Base-by-base conservation (phyloP, 2,797 vertebrate genomes). In the Heterohyrax brucei region DNA sequence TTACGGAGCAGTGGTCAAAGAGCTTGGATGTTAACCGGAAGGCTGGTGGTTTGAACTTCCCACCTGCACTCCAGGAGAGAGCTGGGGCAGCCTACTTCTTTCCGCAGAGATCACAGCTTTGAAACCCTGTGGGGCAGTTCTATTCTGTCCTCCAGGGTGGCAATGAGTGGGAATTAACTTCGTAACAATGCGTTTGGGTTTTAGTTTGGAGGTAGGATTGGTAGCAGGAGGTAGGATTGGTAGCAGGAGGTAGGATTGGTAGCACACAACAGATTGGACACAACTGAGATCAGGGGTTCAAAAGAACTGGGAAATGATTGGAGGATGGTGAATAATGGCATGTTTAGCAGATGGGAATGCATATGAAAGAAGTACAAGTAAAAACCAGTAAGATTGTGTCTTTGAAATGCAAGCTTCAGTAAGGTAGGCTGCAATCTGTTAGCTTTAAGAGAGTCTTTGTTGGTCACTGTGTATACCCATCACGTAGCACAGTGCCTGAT, bases 261-360 rank as follows among this genome's bases (percentile, higher is more conserved):
- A 22, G 10, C 59, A 56, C 28, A 53, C 10, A 28, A 2, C 1
- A 44, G 77, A 72, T 26, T 64, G 24, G 26, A 53, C 46, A 28
- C 79, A 30, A 18, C 10, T 93, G 28, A n/a, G 16, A 64, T 39
- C 18, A 91, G 62, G 22, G 61, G 22, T 50, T 59, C 89, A 56
- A 30, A 59, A 10, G 39, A 13, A 14, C 6, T 44, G 46, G 68
- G n/a, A 61, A 61, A 77, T 21, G 21, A 28, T 3, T 33, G 75
- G 18, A 83, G 14, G 33, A 22, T 30, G 33, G 77, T 30, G 5
- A 19, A 12, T 33, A 26, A 46, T 48, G 64, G 44, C 53, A 3
- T 9, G 1, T 24, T 72, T 53, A 5, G 18, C 1, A 0, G 26
- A 66, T 81, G 18, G 10, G 3, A 26, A 0, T 46, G 68, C 26